Percentiles rank a stretch among this genome's conserved stretches.
Evolutionary conservation across 2,113 vertebrate genomes (phyloP).

Genomic region (Ptychochromis oligacanthus): DNA sequence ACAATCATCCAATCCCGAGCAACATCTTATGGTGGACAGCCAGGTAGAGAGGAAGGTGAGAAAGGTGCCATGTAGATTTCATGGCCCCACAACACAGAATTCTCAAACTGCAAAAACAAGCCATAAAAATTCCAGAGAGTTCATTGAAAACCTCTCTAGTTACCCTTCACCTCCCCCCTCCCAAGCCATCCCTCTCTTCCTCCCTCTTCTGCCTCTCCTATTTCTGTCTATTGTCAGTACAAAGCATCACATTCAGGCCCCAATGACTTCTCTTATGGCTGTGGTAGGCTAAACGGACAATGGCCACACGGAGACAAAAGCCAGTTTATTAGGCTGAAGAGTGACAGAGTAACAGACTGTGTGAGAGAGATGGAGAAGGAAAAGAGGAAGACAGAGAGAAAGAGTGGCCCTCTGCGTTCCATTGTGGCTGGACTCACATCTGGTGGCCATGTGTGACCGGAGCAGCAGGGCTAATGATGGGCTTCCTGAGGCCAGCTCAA

Average conservation of each 20-base stretch:
- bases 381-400: conserved; percentile 74
- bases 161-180: conserved; percentile 25
- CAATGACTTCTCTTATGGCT: conserved; percentile 81
- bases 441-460: conserved; percentile 94
- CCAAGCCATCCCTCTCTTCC: conserved; percentile 24
- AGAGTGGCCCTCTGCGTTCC: conserved; percentile 77
- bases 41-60: neutral
- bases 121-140: conserved; percentile 82
- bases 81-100: conserved; percentile 49
- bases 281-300: conserved; percentile 83
- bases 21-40: neutral
- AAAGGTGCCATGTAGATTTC: conserved; percentile 46
- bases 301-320: conserved; percentile 89
- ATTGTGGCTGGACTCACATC: conserved; percentile 88
- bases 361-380: conserved; percentile 33
- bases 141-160: conserved; percentile 69
- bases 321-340: conserved; percentile 87
- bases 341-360: conserved; percentile 45
- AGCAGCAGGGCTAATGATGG: conserved; percentile 91
- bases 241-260: conserved; percentile 89
- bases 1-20: neutral
- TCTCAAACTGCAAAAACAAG: conserved; percentile 78
- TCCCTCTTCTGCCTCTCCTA: conserved; percentile 52
- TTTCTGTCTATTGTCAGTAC: conserved; percentile 76
- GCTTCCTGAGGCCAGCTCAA: conserved; percentile 93